A percentile compares a stretch with the other conserved stretches of the same genome.
These are phyloP conservation scores for Xiphophorus birchmanni DNA, from an alignment of 2,797 vertebrate genomes.

Conservation along the genomic window DNA sequence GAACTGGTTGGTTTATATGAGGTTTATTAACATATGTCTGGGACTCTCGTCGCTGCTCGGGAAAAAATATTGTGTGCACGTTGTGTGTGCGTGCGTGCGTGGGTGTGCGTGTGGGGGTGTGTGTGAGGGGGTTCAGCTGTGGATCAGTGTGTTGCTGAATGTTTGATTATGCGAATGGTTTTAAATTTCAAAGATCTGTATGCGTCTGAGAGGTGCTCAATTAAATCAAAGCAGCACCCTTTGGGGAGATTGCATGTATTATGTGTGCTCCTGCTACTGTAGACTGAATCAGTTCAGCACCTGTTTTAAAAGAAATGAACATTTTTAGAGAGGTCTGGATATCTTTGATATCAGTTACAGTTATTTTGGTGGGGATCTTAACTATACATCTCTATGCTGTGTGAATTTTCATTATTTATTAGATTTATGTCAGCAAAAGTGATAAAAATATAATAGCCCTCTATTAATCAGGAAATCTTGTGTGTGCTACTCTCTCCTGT, in stretches of 20 bases:
- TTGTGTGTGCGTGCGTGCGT: conserved; percentile 24
- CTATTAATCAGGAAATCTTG: not conserved
- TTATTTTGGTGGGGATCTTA: conserved; percentile 11
- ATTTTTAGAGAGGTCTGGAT: conserved; percentile 45
- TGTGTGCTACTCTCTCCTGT: not conserved
- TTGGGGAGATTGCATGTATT: conserved; percentile 32
- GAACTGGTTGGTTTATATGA: conserved; percentile 45
- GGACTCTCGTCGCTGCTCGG: conserved; percentile 25
- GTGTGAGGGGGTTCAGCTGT: conserved; percentile 50
- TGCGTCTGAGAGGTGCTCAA: conserved; percentile 47
- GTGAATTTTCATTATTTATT: conserved; percentile 1
- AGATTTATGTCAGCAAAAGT: conserved; percentile 9
- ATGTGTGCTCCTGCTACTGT: conserved; percentile 46
- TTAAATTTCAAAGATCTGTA: conserved; percentile 63
- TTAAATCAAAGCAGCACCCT: conserved; percentile 59
- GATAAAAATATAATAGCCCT: not conserved
- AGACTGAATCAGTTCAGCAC: conserved; percentile 66
- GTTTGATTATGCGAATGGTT: conserved; percentile 73
- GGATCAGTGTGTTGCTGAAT: conserved; percentile 42
- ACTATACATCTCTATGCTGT: not conserved
- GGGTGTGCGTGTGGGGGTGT: conserved; percentile 3
- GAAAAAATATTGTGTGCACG: conserved; percentile 1
- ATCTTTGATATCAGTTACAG: conserved; percentile 32
- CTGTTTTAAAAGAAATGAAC: conserved; percentile 60
- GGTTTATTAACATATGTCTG: conserved; percentile 73